Conservation (phyloP, 2,113 vertebrate species). For the Reinhardtius hippoglossoides region DNA sequence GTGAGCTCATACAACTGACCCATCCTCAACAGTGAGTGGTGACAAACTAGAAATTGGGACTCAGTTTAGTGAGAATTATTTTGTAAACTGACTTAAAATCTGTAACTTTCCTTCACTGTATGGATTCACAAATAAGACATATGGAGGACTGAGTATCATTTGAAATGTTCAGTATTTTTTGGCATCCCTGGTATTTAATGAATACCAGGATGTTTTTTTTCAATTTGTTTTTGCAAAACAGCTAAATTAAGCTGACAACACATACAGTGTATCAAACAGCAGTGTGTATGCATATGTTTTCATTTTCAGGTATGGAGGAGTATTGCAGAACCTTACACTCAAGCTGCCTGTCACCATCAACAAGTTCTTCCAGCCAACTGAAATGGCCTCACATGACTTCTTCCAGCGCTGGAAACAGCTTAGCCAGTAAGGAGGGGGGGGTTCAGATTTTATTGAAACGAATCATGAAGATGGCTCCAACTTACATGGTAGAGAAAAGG, state of each 20-base stretch:
- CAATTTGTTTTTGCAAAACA: background rate
- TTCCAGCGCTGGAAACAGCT: conserved; percentile 97
- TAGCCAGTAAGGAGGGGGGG: conserved; percentile 83
- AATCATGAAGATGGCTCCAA: no score
- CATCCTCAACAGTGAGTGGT: background rate
- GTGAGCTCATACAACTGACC: conserved; percentile 56
- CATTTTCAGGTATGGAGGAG: conserved; percentile 87
- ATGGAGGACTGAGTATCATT: background rate
- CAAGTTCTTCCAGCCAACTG: conserved; percentile 95
- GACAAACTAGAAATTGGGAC: background rate
- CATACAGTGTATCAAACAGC: background rate
- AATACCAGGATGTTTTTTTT: no score
- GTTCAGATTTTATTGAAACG: no score
- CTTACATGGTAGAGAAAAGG: no score
- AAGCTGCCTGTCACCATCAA: conserved; percentile 93
- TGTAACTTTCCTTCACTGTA: background rate
- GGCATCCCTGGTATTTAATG: no score
- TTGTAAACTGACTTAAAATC: background rate
- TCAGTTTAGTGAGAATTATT: background rate
- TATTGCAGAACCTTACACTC: conserved; percentile 89
- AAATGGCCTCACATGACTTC: conserved; percentile 92
- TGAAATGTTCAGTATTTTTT: background rate
- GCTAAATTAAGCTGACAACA: background rate
- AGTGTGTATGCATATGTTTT: background rate
- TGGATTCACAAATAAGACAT: background rate